A percentile compares a stretch with the other conserved stretches of the same genome.
Evolutionary conservation across 2,888 invertebrate genomes (phyloP).

Genomic region (Agonopterix alstromeriana): DNA sequence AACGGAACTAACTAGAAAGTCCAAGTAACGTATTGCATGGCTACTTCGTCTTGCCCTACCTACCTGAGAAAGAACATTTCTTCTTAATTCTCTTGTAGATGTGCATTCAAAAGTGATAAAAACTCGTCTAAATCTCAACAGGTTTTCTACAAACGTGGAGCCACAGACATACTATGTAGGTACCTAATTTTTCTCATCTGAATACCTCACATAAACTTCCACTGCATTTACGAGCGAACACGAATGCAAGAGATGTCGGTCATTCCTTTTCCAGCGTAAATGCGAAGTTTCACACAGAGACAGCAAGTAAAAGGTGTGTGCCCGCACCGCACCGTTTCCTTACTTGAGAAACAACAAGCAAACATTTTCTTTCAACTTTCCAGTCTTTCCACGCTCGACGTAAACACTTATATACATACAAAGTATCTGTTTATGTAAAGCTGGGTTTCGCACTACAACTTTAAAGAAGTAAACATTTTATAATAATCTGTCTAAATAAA

Average conservation of each 20-base stretch:
- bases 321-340: conserved; percentile 23
- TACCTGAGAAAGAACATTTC: too few relatives aligned
- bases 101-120: too few relatives aligned
- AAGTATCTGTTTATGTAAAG: background rate
- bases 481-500: background rate
- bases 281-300: conserved; percentile 17
- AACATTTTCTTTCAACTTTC: conserved; percentile 30
- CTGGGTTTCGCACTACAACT: too few relatives aligned
- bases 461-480: too few relatives aligned
- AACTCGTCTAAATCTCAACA: too few relatives aligned
- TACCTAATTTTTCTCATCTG: background rate
- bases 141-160: too few relatives aligned
- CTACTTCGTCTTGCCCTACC: too few relatives aligned
- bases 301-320: conserved; percentile 19
- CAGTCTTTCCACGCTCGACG: conserved; percentile 6
- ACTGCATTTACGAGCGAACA: conserved; percentile 14
- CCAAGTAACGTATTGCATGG: too few relatives aligned
- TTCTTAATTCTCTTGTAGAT: too few relatives aligned
- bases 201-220: conserved; percentile 3
- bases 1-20: too few relatives aligned
- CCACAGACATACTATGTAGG: too few relatives aligned
- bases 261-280: conserved; percentile 21
- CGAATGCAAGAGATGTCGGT: conserved; percentile 19
- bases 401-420: conserved; percentile 23
- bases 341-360: conserved; percentile 28